phyloP scores from a whole-genome alignment of 2,797 vertebrate genomes.

The Hemibagrus guttatus region DNA sequence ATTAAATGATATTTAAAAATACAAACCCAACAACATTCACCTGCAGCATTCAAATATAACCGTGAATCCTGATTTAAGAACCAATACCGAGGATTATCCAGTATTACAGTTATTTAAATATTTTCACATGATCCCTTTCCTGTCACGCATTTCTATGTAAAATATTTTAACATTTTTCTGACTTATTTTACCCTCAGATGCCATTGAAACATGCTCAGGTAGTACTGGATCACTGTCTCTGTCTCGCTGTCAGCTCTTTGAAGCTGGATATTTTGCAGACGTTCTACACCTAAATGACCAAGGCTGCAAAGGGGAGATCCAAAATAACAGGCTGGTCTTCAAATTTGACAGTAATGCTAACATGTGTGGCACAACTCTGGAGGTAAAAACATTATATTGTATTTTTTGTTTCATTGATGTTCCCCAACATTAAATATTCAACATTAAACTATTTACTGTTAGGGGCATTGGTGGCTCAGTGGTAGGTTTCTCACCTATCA shows the following conservation, averaged over 20 bases:
- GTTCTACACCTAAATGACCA: constrained; percentile 36
- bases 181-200: constrained; percentile 10
- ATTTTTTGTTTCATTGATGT: no score
- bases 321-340: constrained; percentile 34
- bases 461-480: no score
- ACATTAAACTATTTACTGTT: no score
- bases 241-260: constrained; percentile 52
- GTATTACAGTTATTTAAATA: not conserved
- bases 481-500: no score
- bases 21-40: not conserved
- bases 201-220: constrained; percentile 11
- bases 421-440: no score
- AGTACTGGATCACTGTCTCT: constrained; percentile 30
- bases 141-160: not conserved
- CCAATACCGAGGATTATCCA: not conserved
- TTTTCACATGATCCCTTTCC: not conserved
- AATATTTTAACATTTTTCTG: not conserved
- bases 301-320: constrained; percentile 10
- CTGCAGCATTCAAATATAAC: no score
- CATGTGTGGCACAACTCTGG: not conserved
- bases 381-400: no score
- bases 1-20: not conserved
- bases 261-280: constrained; percentile 33
- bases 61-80: no score
- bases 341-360: constrained; percentile 29